Evolutionary conservation across 2,113 vertebrate genomes (phyloP), one percentile per base, ranked within the genome.

Genomic region (Lepus europaeus): DNA sequence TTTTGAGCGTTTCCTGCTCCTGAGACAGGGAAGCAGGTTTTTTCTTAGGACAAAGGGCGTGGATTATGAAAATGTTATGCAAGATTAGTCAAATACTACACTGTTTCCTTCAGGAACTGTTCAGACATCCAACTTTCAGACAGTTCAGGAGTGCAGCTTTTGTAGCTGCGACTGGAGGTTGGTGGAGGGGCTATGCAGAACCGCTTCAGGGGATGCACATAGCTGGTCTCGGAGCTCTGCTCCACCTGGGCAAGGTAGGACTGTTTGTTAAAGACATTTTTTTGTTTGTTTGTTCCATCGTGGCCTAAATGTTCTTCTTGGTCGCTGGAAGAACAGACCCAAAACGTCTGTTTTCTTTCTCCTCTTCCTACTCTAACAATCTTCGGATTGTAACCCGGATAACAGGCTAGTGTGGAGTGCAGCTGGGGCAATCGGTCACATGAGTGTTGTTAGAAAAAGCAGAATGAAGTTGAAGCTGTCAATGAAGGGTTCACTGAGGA

Each of bases 31-130:
- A 97, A 97, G 76, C 5, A 70, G 84, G 45, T 94, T 97, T 97
- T 87, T 96, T 94, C 92, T 95, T 84, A 59, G 31, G 13, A 4
- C 69, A 68, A 95, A 20, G 86, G 96, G 90, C 33, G 88, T 93
- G 56, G 94, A 91, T 96, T 98, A 98, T 98, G 98, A 97, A 98
- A 98, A 98, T 98, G 39, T 89, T 93, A 88, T 85, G 74, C 69
- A 49, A 56, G 90, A 93, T 92, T 97, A 98, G 82, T 97, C 97
- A 98, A 98, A 98, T 98, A 72, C 89, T 95, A 79, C 23, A 51
- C 89, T 95, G 45, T 77, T 96, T 96, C 95, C 94, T 89, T 53
- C 81, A 95, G 90, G 51, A 95, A 33, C 0, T 36, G 2, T 69
- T 49, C 95, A 94, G 73, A 27, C 70, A 45, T 7, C 27, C n/a